These are phyloP conservation scores for Rhea americana DNA, from an alignment of 2,113 vertebrate genomes.

Conservation along the genomic window DNA sequence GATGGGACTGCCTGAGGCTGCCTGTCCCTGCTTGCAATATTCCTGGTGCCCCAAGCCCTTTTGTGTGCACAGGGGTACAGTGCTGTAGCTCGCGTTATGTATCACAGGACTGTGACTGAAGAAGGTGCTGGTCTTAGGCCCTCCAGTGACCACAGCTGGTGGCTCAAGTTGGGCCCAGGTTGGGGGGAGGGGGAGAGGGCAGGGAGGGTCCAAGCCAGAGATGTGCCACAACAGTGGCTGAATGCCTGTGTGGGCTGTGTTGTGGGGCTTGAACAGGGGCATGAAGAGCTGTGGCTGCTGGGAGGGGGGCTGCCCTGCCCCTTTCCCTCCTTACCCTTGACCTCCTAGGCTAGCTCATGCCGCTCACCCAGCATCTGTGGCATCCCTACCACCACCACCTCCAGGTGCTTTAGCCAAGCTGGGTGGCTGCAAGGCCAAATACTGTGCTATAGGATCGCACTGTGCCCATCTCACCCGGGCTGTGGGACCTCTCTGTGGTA, in stretches of 20 bases:
- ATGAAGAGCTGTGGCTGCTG: not conserved
- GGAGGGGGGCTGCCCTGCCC: not conserved
- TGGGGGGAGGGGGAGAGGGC: not conserved
- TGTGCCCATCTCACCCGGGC: no score
- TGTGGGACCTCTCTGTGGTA: not conserved
- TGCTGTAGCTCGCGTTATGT: not conserved
- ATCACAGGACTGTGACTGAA: not conserved
- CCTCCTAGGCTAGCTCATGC: not conserved
- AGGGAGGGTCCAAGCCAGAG: not conserved
- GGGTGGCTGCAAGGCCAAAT: rapidly evolving
- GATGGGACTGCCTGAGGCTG: not conserved
- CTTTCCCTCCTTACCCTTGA: not conserved
- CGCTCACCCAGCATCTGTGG: not conserved
- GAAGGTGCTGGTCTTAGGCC: not conserved
- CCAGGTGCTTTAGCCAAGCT: not conserved
- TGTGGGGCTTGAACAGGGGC: rapidly evolving
- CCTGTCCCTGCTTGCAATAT: not conserved
- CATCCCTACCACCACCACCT: not conserved
- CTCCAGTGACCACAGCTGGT: not conserved
- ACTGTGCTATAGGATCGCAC: not conserved
- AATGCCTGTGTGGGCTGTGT: not conserved
- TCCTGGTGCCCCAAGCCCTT: not conserved
- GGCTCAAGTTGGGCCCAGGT: not conserved
- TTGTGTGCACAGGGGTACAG: not conserved
- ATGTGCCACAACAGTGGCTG: rapidly evolving